Conservation (phyloP, 2,797 vertebrate genomes). For the Fratercula arctica region DNA sequence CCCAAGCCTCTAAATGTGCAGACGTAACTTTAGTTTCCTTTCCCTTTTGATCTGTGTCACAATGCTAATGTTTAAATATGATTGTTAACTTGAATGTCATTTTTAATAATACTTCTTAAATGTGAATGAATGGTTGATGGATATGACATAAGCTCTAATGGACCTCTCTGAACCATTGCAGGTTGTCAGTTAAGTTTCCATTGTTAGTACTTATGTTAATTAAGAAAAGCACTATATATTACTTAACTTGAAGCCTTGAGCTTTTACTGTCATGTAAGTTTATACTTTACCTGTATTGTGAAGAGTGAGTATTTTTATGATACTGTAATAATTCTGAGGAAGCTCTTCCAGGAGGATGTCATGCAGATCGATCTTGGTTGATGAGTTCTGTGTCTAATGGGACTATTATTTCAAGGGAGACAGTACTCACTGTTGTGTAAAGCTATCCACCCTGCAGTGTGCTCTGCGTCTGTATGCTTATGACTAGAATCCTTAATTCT, state of each 20-base stretch:
- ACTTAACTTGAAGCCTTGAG: constrained; percentile 21
- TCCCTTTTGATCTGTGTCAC: constrained; percentile 3
- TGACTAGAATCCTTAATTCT: not conserved
- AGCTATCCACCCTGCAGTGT: not conserved
- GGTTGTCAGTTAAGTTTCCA: constrained; percentile 38
- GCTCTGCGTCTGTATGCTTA: rapidly evolving
- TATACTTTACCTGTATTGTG: constrained; percentile 20
- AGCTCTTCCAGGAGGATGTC: not conserved
- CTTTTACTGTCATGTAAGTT: constrained; percentile 43
- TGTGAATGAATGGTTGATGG: not conserved
- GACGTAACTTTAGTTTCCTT: not conserved
- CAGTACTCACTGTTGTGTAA: not conserved
- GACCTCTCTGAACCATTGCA: constrained; percentile 1
- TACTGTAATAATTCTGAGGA: not conserved
- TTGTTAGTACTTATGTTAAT: constrained; percentile 35
- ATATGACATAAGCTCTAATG: constrained; percentile 3
- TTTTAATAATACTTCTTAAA: constrained; percentile 20
- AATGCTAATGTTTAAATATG: not conserved
- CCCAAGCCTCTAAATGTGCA: not conserved
- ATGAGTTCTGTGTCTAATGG: not conserved
- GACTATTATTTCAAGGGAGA: not conserved
- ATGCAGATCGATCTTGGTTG: not conserved
- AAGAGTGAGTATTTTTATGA: constrained; percentile 9
- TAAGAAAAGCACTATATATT: not conserved
- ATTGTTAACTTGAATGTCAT: constrained; percentile 11